phyloP scores from a whole-genome alignment of 2,888 invertebrate species.

The Pollenia angustigena region DNA sequence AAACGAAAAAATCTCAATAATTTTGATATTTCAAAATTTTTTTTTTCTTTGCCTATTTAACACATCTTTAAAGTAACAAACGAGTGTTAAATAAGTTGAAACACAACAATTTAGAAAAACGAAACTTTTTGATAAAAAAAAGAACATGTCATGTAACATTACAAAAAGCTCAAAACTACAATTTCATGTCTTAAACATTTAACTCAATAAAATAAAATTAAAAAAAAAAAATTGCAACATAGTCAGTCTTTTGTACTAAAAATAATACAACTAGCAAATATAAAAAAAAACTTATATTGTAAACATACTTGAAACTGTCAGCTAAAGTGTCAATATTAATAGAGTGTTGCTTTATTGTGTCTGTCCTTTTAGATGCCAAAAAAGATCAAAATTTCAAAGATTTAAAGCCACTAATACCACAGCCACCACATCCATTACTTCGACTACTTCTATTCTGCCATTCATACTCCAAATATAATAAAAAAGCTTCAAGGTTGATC shows the following conservation, averaged over 20 bases:
- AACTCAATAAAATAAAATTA: background rate
- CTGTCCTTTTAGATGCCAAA: slow-evolving; percentile 27
- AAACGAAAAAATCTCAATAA: no score
- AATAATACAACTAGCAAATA: background rate
- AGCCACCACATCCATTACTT: background rate
- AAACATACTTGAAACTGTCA: slow-evolving; percentile 45
- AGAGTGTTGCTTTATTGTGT: slow-evolving; percentile 6
- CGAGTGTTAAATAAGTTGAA: background rate
- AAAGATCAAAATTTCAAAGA: slow-evolving; percentile 55
- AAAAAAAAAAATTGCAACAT: slow-evolving; percentile 39
- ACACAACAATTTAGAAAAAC: background rate
- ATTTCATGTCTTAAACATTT: background rate
- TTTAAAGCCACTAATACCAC: slow-evolving; percentile 23
- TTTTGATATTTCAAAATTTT: no score
- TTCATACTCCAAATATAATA: slow-evolving; percentile 14
- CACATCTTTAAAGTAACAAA: no score
- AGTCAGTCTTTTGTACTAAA: background rate
- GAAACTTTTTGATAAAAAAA: background rate
- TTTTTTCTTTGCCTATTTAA: no score
- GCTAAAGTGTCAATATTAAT: slow-evolving; percentile 35
- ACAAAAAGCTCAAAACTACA: background rate
- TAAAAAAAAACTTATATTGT: slow-evolving; percentile 1
- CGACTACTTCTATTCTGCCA: background rate
- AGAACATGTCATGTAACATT: background rate
- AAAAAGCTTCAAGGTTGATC: slow-evolving; percentile 48